A percentile compares a stretch with the other conserved stretches of the same genome.
phyloP scores from a whole-genome alignment of 1,140 invertebrate species.

The Drosophila athabasca region DNA sequence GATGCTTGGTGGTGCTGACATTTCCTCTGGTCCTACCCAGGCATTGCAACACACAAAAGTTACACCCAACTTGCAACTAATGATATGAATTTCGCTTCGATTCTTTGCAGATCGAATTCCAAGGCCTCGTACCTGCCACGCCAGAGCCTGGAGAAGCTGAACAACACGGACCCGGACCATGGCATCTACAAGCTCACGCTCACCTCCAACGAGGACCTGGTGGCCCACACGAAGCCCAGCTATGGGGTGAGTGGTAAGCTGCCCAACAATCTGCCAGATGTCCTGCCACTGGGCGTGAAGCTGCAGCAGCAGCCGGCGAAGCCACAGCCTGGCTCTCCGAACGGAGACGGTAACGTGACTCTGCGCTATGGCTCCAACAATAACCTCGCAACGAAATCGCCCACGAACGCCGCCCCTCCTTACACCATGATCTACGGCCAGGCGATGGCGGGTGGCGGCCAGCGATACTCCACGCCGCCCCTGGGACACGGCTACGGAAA shows the following conservation, averaged over 20 bases:
- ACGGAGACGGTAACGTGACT: slow-evolving; percentile 48
- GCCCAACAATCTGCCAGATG: slow-evolving; percentile 84
- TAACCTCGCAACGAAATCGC: slow-evolving; percentile 66
- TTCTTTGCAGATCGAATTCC: slow-evolving; percentile 88
- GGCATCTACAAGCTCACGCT: slow-evolving; percentile 91
- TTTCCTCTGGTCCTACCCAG: slow-evolving; percentile 20
- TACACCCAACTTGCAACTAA: neutral
- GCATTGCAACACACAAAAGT: neutral
- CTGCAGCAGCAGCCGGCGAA: slow-evolving; percentile 69
- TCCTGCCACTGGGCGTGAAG: slow-evolving; percentile 85
- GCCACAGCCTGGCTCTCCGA: slow-evolving; percentile 58
- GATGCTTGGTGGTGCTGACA: slow-evolving; percentile 11
- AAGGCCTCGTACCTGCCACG: slow-evolving; percentile 91
- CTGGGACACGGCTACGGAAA: slow-evolving; percentile 51
- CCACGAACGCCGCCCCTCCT: slow-evolving; percentile 51
- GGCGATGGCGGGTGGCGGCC: slow-evolving; percentile 35
- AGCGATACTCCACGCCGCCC: slow-evolving; percentile 73
- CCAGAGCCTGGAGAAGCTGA: slow-evolving; percentile 87
- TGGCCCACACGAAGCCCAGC: slow-evolving; percentile 77
- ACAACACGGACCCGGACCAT: slow-evolving; percentile 87
- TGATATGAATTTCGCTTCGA: neutral
- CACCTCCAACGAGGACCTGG: slow-evolving; percentile 87
- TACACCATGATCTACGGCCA: slow-evolving; percentile 63
- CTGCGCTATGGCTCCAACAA: slow-evolving; percentile 81
- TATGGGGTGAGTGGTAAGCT: slow-evolving; percentile 61